A percentile compares a stretch with the other conserved stretches of the same genome.
phyloP scores from a whole-genome alignment of 2,797 vertebrate genomes.

The Ambastaia sidthimunki region DNA sequence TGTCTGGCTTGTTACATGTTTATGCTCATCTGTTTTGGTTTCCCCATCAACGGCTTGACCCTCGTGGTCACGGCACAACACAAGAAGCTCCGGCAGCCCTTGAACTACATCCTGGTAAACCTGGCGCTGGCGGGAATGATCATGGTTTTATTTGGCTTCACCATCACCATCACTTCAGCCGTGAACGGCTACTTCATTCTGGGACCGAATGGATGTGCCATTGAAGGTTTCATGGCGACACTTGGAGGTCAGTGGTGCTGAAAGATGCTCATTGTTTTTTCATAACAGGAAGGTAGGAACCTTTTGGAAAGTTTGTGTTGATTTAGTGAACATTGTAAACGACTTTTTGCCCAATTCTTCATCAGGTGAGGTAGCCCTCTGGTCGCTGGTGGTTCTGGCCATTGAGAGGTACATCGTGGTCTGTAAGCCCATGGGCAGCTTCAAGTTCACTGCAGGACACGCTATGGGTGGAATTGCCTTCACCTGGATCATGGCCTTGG shows the following conservation, averaged over 20 bases:
- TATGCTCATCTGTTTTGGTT: conserved; percentile 71
- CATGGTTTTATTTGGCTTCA: conserved; percentile 74
- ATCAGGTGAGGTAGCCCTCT: neutral
- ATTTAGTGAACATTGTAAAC: no score
- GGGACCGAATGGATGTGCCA: conserved; percentile 60
- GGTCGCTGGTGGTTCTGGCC: conserved; percentile 62
- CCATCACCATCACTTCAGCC: conserved; percentile 69
- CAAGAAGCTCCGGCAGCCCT: conserved; percentile 76
- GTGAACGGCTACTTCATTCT: conserved; percentile 72
- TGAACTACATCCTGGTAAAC: conserved; percentile 77
- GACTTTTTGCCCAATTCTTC: no score
- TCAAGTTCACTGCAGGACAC: conserved; percentile 67
- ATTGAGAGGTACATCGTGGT: conserved; percentile 65
- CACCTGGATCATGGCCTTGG: conserved; percentile 72
- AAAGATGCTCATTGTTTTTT: neutral
- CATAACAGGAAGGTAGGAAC: neutral
- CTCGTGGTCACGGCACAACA: conserved; percentile 75
- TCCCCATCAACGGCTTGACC: conserved; percentile 77
- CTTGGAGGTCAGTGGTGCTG: conserved; percentile 69
- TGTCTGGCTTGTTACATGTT: conserved; percentile 72
- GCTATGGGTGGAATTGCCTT: conserved; percentile 69
- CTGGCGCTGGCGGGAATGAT: conserved; percentile 70
- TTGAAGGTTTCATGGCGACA: conserved; percentile 74
- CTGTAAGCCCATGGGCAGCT: conserved; percentile 77
- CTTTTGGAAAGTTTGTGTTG: no score